These are phyloP conservation scores for Oncorhynchus nerka DNA, from an alignment of 2,113 vertebrate species.

Conservation along the genomic window DNA sequence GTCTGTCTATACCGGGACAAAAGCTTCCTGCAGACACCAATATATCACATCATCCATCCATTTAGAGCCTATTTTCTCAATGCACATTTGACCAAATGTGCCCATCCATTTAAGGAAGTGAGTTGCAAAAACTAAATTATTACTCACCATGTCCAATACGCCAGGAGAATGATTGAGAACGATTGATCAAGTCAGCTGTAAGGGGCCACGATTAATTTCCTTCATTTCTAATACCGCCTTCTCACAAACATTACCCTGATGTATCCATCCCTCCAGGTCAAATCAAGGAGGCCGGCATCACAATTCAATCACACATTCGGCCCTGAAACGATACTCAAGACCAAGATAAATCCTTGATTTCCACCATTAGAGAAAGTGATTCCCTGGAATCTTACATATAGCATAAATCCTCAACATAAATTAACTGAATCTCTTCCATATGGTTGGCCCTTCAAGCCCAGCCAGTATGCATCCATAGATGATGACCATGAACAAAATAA, in stretches of 20 bases:
- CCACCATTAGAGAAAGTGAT: neutral
- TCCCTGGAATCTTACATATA: neutral
- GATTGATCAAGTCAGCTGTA: constrained; percentile 14
- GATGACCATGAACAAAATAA: neutral
- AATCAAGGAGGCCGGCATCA: neutral
- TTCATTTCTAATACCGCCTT: neutral
- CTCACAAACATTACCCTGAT: neutral
- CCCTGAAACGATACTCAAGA: neutral
- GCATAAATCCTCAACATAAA: constrained; percentile 2
- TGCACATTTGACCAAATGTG: neutral
- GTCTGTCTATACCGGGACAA: neutral
- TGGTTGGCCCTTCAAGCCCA: neutral
- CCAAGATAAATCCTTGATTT: neutral
- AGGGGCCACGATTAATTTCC: neutral
- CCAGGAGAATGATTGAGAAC: constrained; percentile 8
- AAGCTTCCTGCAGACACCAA: neutral
- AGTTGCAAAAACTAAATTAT: neutral
- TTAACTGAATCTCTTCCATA: neutral
- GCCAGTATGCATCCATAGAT: neutral
- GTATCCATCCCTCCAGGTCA: neutral
- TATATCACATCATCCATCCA: neutral
- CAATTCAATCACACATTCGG: neutral
- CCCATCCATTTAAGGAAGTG: neutral
- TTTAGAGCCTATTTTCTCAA: neutral
- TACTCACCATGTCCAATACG: constrained; percentile 5